Conservation (phyloP, 2,888 invertebrate genomes). For the Pandemis cinnamomeana region DNA sequence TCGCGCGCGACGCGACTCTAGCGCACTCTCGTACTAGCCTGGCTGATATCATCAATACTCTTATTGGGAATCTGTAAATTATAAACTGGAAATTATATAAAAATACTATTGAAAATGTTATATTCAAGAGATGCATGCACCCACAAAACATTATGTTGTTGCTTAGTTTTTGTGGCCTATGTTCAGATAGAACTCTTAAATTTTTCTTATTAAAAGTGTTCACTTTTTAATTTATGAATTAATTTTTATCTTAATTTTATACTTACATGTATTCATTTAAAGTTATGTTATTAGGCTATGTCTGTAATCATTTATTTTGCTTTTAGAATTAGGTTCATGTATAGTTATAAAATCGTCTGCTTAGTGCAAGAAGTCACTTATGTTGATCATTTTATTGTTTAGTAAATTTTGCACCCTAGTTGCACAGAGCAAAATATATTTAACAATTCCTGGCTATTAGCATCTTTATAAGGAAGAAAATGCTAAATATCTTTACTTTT, state of each 20-base stretch:
- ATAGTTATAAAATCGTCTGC: not conserved
- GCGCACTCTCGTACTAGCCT: too few relatives aligned
- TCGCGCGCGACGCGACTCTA: too few relatives aligned
- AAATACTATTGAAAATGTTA: not conserved
- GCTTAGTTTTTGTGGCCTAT: not conserved
- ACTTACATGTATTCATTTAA: not conserved
- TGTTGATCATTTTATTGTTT: too few relatives aligned
- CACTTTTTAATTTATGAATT: constrained; percentile 2
- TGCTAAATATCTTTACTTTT: constrained; percentile 1
- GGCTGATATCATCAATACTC: constrained; percentile 21
- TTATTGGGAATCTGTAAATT: constrained; percentile 14
- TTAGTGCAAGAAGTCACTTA: not conserved
- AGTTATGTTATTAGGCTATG: not conserved
- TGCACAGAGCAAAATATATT: not conserved
- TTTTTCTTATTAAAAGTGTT: constrained; percentile 1
- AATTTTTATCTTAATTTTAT: not conserved
- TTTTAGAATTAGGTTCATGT: not conserved
- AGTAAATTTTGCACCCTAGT: too few relatives aligned
- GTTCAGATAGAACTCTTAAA: not conserved
- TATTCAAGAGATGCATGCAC: not conserved
- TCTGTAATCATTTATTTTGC: constrained; percentile 3
- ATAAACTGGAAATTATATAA: constrained; percentile 16
- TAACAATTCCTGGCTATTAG: not conserved
- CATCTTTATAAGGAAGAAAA: not conserved
- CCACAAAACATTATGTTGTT: not conserved